phyloP scores from a whole-genome alignment of 2,113 vertebrate species.

The Perca flavescens region DNA sequence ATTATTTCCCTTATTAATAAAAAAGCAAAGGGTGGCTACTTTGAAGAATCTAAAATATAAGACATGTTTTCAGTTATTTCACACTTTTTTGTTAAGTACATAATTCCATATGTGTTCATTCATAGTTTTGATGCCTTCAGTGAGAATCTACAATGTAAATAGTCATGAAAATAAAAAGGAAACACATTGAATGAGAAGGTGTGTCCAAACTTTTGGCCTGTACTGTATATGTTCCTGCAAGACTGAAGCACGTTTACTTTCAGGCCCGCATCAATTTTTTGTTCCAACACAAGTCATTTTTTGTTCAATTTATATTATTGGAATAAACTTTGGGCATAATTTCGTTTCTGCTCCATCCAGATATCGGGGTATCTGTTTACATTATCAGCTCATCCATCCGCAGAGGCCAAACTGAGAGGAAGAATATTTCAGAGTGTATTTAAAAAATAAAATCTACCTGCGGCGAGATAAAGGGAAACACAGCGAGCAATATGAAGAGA shows the following conservation, averaged over 20 bases:
- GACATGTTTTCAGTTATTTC: too few species aligned
- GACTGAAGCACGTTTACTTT: background rate
- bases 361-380: constrained; percentile 60
- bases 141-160: too few species aligned
- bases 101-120: too few species aligned
- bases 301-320: background rate
- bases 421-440: constrained; percentile 29
- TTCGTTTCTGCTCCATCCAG: background rate
- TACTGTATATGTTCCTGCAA: background rate
- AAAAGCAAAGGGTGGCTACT: too few species aligned
- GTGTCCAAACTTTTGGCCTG: too few species aligned
- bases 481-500: constrained; percentile 33
- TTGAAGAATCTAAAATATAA: too few species aligned
- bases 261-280: background rate
- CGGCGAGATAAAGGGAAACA: constrained; percentile 51
- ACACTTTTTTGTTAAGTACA: too few species aligned
- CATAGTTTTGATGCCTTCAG: too few species aligned
- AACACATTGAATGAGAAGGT: too few species aligned
- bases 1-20: too few species aligned
- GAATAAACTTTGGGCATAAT: constrained; percentile 29
- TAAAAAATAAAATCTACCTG: constrained; percentile 30
- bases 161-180: too few species aligned
- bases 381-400: constrained; percentile 38
- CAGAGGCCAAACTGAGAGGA: constrained; percentile 40
- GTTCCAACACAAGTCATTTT: background rate